These are phyloP conservation scores for Manis javanica DNA, from an alignment of 2,797 vertebrate genomes.

Conservation along the genomic window DNA sequence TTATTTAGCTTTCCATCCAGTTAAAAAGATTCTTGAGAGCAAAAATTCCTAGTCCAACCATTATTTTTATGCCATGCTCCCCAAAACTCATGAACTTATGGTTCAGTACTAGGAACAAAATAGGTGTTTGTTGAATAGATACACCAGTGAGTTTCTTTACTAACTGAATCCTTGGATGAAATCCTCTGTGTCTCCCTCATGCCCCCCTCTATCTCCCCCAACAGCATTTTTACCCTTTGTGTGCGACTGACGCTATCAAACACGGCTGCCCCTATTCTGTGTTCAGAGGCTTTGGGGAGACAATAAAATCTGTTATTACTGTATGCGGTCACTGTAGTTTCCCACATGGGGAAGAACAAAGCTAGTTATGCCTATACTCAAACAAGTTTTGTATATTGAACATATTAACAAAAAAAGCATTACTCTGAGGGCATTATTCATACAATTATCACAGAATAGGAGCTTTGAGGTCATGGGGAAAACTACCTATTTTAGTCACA, in stretches of 20 bases:
- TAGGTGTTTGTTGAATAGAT: neutral
- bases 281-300: neutral
- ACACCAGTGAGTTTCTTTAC: neutral
- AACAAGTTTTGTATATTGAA: neutral
- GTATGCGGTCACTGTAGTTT: neutral
- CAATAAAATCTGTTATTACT: neutral
- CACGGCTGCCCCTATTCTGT: neutral
- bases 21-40: neutral
- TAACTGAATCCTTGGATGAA: neutral
- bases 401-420: neutral
- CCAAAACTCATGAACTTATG: neutral
- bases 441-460: neutral
- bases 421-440: neutral
- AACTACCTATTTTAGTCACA: neutral
- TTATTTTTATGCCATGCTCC: neutral
- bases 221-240: neutral
- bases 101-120: neutral
- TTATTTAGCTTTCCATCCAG: neutral
- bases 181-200: neutral
- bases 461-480: neutral
- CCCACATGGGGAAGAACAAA: neutral
- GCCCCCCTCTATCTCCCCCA: accelerated
- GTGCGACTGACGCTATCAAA: neutral
- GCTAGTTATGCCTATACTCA: neutral
- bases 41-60: neutral